A percentile compares a stretch with the other conserved stretches of the same genome.
These are phyloP conservation scores for Nasonia longicornis DNA, from an alignment of 1,140 invertebrate genomes.

Conservation along the genomic window DNA sequence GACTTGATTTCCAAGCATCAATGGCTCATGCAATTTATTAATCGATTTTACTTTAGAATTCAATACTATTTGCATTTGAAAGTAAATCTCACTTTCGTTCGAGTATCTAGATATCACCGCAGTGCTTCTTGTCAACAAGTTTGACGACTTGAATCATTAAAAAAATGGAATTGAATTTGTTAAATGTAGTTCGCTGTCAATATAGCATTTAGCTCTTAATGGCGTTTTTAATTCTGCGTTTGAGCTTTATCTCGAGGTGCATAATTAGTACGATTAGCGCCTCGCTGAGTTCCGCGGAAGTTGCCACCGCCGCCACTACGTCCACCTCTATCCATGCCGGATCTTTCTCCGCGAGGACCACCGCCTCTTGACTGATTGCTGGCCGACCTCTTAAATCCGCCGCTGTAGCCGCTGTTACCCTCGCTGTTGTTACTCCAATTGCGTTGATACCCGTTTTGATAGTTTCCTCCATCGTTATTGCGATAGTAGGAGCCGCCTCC, in stretches of 20 bases:
- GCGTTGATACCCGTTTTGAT: conserved; percentile 65
- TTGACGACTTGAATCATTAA: conserved; percentile 32
- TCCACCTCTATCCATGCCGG: conserved; percentile 42
- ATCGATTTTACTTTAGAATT: conserved; percentile 34
- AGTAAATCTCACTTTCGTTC: background rate
- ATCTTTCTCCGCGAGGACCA: conserved; percentile 50
- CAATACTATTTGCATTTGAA: conserved; percentile 32
- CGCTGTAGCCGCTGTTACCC: conserved; percentile 54
- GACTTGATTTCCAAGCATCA: background rate
- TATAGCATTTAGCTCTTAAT: conserved; percentile 37
- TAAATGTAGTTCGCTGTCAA: conserved; percentile 42
- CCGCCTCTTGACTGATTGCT: conserved; percentile 44
- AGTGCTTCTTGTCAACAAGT: background rate
- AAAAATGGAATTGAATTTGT: conserved; percentile 39
- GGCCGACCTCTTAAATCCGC: conserved; percentile 47
- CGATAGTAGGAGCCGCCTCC: conserved; percentile 58
- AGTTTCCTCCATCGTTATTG: conserved; percentile 59
- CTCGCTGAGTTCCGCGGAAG: conserved; percentile 59
- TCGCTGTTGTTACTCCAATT: conserved; percentile 61
- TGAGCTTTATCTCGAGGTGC: conserved; percentile 56
- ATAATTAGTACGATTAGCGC: conserved; percentile 55
- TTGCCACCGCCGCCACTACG: conserved; percentile 54
- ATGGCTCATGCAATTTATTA: conserved; percentile 15
- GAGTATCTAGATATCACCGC: conserved; percentile 12
- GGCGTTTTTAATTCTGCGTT: conserved; percentile 43